Conservation (phyloP, 1,140 invertebrate genomes). For the Phymastichus coffea region DNA sequence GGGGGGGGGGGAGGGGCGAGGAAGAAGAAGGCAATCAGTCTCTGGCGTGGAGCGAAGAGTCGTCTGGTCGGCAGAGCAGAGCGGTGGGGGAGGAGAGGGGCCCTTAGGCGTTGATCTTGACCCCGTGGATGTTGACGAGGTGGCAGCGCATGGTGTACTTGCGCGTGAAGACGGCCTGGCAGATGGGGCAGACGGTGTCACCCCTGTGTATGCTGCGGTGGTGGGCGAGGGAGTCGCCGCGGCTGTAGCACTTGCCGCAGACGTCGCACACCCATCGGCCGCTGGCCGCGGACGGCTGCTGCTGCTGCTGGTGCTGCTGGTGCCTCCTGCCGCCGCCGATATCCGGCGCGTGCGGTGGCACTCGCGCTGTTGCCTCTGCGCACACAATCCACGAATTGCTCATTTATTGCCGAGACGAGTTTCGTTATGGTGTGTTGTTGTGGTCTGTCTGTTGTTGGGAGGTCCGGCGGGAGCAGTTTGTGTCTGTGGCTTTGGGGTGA, state of each 20-base stretch:
- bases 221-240: constrained; percentile 55
- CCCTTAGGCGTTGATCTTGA: too few relatives aligned
- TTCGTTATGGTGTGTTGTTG: too few relatives aligned
- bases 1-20: too few relatives aligned
- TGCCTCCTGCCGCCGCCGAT: constrained; percentile 14
- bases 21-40: too few relatives aligned
- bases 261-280: constrained; percentile 56
- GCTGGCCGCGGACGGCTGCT: constrained; percentile 29
- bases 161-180: constrained; percentile 56
- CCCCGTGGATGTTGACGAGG: constrained; percentile 54
- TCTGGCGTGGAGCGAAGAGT: too few relatives aligned
- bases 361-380: constrained; percentile 53
- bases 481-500: too few relatives aligned
- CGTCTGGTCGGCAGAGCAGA: too few relatives aligned
- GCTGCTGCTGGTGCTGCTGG: constrained; percentile 1
- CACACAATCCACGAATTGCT: constrained; percentile 59
- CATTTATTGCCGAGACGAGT: too few relatives aligned
- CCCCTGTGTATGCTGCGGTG: constrained; percentile 60
- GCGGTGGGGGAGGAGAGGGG: too few relatives aligned
- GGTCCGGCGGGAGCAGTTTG: too few relatives aligned
- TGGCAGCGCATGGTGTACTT: constrained; percentile 57
- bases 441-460: too few relatives aligned
- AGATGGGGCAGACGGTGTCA: constrained; percentile 57
- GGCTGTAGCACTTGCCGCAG: constrained; percentile 56
- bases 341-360: not conserved